Base-by-base conservation (phyloP, 2,113 vertebrate species). In the Zosterops borbonicus region DNA sequence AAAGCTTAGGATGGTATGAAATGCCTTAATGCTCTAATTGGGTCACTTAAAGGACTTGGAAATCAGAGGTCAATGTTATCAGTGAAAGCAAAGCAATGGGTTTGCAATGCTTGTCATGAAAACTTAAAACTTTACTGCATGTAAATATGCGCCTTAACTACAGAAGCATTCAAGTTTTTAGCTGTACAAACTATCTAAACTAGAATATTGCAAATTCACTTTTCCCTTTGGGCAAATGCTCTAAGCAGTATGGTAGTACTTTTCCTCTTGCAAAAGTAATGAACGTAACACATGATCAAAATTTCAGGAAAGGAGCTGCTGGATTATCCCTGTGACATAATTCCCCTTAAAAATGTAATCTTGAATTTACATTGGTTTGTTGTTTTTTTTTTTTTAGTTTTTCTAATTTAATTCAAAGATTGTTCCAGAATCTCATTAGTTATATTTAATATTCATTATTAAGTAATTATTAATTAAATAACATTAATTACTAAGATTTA, bases 301-400 rank as follows among this genome's bases (percentile, higher is more conserved):
- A 76, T 33, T 19, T 76, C 39, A 27, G 47, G 44, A 49, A 63
- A 90, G 13, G 9, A 78, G 8, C 41, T 83, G 67, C 49, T 83
- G 33, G 73, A 56, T 69, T 76, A 76, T 33, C 44, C 42, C 53
- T 17, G 3, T 37, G 22, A 81, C 10, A 14, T 24, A 74, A 89
- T 44, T 78, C 28, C 58, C 13, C 9, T 58, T 55, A 53, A 17
- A 81, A 81, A 56, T 41, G 73, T 5, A 9, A 25, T 74, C 49
- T 58, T 49, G 37, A 87, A 74, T 27, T 74, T 25, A 58, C 0
- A 2, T 1, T 33, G 25, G 1, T 12, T 1, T 0, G 47, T 60
- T 28, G 1, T 8, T 1, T 0, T 56, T 60, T 28, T 53, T 64
- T 58, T 60, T 41, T 12, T 4, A 31, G 10, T 28, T 58, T 89